Evolutionary conservation across 2,797 vertebrate species (phyloP).

Genomic region (Manis pentadactyla): DNA sequence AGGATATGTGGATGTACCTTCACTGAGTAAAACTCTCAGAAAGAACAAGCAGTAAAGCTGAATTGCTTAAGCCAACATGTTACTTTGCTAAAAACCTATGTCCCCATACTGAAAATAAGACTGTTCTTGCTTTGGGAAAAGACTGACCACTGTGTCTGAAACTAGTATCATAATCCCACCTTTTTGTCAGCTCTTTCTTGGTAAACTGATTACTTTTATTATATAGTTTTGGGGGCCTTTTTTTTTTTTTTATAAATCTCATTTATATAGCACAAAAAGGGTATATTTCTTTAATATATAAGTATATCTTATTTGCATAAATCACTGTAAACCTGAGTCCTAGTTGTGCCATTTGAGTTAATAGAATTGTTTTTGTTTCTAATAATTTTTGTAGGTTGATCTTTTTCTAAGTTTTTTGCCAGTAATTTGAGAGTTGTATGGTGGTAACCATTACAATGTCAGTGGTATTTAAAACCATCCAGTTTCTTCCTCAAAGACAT

Average conservation of each 20-base stretch:
- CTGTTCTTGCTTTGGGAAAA: not conserved
- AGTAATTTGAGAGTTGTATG: not conserved
- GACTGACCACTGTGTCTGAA: not conserved
- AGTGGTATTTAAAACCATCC: not conserved
- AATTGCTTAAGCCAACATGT: not conserved
- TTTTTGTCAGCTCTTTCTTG: not conserved
- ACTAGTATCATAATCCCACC: not conserved
- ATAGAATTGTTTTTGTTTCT: not conserved
- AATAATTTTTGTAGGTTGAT: not conserved
- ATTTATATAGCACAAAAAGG: not conserved
- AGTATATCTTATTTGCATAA: not conserved
- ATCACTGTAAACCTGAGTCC: not conserved
- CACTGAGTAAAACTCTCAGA: not conserved
- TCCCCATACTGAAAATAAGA: not conserved
- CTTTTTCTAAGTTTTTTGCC: not conserved
- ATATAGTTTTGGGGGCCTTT: not conserved
- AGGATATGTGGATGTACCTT: not conserved
- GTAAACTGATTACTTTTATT: not conserved
- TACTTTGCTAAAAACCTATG: not conserved
- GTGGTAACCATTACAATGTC: not conserved
- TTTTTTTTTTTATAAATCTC: not conserved
- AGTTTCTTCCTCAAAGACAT: not conserved
- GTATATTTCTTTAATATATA: not conserved
- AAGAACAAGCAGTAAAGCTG: not conserved
- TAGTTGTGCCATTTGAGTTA: not conserved